These are phyloP conservation scores for Pontoporia blainvillei DNA, from an alignment of 2,113 vertebrate genomes.

Conservation along the genomic window DNA sequence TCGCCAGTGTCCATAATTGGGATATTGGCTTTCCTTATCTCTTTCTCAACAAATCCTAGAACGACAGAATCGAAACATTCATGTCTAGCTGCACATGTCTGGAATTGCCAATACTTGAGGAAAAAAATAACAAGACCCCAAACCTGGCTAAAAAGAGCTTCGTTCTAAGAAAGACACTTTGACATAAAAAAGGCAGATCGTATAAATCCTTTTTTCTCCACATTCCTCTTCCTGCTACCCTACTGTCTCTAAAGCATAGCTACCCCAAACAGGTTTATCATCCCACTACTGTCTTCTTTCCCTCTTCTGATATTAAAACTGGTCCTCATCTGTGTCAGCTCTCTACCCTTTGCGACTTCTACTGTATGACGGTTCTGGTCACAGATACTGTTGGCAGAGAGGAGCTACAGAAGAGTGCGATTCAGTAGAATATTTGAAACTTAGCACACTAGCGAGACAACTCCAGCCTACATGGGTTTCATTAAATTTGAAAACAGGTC, in stretches of 20 bases:
- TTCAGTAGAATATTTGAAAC: not conserved
- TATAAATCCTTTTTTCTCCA: not conserved
- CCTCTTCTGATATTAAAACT: not conserved
- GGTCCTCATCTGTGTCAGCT: not conserved
- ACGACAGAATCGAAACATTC: slow-evolving; percentile 40
- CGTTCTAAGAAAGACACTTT: not conserved
- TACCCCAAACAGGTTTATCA: not conserved
- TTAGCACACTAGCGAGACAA: not conserved
- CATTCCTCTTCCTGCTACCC: not conserved
- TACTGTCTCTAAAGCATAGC: not conserved
- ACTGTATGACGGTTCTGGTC: not conserved
- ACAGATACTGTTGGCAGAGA: not conserved
- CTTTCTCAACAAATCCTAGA: slow-evolving; percentile 98
- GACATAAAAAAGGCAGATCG: not conserved
- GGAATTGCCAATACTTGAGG: not conserved
- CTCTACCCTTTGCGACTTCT: not conserved
- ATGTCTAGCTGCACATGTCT: not conserved
- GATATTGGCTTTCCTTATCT: slow-evolving; percentile 95
- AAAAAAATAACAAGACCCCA: not conserved
- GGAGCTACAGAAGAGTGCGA: not conserved
- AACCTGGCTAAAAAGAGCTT: not conserved
- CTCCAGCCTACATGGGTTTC: not conserved
- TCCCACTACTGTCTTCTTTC: not conserved
- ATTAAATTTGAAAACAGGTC: not conserved
- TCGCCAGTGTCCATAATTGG: slow-evolving; percentile 94